Conservation (phyloP, 1,140 invertebrate species). For the Bradysia coprophila region DNA sequence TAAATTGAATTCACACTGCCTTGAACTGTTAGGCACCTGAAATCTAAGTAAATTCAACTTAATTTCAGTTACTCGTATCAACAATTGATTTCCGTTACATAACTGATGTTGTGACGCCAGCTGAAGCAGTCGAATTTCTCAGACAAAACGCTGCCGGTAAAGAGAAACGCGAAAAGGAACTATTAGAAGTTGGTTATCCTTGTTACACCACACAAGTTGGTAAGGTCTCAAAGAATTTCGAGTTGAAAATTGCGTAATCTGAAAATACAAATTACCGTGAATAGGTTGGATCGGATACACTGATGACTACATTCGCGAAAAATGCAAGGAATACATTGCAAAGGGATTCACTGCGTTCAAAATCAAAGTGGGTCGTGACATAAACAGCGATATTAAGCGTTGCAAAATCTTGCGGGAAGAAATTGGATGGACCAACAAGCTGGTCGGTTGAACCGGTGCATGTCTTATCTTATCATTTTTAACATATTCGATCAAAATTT, state of each 20-base stretch:
- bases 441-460: constrained; percentile 32
- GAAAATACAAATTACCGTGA: not conserved
- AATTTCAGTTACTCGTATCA: constrained; percentile 40
- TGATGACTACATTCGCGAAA: constrained; percentile 40
- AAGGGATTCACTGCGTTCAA: constrained; percentile 72
- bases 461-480: not conserved
- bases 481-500: constrained; percentile 4
- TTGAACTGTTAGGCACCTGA: too few relatives aligned
- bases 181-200: constrained; percentile 46
- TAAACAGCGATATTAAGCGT: constrained; percentile 59
- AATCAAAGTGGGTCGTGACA: constrained; percentile 68
- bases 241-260: constrained; percentile 1
- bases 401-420: constrained; percentile 46
- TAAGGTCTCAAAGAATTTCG: constrained; percentile 19
- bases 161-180: constrained; percentile 32
- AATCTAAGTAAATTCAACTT: not conserved
- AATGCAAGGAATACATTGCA: constrained; percentile 52
- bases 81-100: constrained; percentile 75
- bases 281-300: constrained; percentile 65
- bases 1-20: too few relatives aligned
- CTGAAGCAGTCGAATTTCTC: constrained; percentile 61
- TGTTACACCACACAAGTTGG: constrained; percentile 62
- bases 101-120: constrained; percentile 59
- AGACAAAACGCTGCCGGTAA: constrained; percentile 35
- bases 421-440: constrained; percentile 54